These are phyloP conservation scores for Hyposoter dolosus DNA, from an alignment of 2,888 invertebrate species.

Conservation along the genomic window DNA sequence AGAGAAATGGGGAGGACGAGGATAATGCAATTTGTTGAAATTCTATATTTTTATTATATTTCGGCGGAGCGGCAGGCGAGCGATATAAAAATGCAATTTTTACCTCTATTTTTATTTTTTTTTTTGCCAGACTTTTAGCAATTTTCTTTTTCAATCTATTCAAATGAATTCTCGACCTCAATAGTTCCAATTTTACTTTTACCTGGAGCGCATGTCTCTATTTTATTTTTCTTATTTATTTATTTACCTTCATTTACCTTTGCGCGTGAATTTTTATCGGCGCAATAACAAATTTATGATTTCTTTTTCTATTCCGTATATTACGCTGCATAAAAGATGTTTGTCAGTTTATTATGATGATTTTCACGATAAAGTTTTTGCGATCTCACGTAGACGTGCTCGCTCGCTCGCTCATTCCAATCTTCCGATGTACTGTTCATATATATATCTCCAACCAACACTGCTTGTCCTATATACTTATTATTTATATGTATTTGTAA, in stretches of 20 bases:
- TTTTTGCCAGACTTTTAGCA: slow-evolving; percentile 3
- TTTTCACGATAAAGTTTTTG: slow-evolving; percentile 56
- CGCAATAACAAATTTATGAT: neutral
- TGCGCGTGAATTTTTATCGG: neutral
- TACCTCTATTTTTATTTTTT: neutral
- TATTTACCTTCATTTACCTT: neutral
- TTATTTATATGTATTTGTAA: slow-evolving; percentile 23
- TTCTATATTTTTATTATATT: slow-evolving; percentile 54
- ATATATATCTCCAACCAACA: slow-evolving; percentile 21
- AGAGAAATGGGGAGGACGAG: slow-evolving; percentile 55
- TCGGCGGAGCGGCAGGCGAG: slow-evolving; percentile 4
- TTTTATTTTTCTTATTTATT: slow-evolving; percentile 4
- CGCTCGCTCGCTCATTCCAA: neutral
- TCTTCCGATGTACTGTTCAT: neutral
- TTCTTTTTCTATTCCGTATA: slow-evolving; percentile 30
- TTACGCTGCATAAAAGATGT: slow-evolving; percentile 52
- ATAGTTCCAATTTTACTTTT: slow-evolving; percentile 1
- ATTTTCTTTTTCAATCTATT: slow-evolving; percentile 24
- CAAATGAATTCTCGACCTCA: slow-evolving; percentile 20
- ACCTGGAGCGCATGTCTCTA: neutral
- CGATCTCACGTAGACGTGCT: slow-evolving; percentile 36
- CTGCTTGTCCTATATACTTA: slow-evolving; percentile 16
- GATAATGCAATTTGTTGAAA: slow-evolving; percentile 65
- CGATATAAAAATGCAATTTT: slow-evolving; percentile 23
- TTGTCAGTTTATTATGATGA: slow-evolving; percentile 50